Base-by-base conservation (phyloP, 1,140 invertebrate species). In the Ridgeia piscesae region DNA sequence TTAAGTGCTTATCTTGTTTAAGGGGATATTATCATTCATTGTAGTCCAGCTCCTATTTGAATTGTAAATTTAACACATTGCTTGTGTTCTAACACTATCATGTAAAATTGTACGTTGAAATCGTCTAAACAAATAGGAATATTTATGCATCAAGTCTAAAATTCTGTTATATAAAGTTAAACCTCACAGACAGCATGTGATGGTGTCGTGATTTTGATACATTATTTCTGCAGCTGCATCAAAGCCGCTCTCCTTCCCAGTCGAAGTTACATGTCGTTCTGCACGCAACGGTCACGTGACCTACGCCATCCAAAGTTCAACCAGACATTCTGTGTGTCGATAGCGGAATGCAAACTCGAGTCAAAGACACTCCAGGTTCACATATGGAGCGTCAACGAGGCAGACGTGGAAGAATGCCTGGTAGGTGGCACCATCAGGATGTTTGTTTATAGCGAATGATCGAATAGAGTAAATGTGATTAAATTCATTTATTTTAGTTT, bases 321-420 rank as follows among this genome's bases (percentile, higher is more conserved):
- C 58, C 98, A 98, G 96, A 97, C 97, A 92, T 98, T 98, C 95
- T 97, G 97, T 17, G 97, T 98, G 93, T 96, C 97, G 93, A 97
- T 98, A 93, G 97, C 97, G 92, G 96, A 97, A 88, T 97, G 97
- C 94, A 98, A 98, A 95, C 96, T 98, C 35, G 97, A 97, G 94
- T 97, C 97, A 48, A 98, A 98, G 96, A 99, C 98, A 33, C 95
- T 99, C 92, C 98, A 99, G 96, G 97, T 99, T 89, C 98, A 98
- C 94, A 97, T 98, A 35, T 98, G 97, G 97, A 97, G 95, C 92
- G 34, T 95, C 35, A 94, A 97, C 94, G 97, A 97, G 94, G 88
- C 92, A 31, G 91, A 93, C 1, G 93, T 93, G n/a, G 94, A 95
- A 33, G 95, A 96, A 92, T 95, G 95, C 93, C 92, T 95, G 94